Base-by-base conservation (phyloP, 2,113 vertebrate genomes). In the Mormyrus iriodes region DNA sequence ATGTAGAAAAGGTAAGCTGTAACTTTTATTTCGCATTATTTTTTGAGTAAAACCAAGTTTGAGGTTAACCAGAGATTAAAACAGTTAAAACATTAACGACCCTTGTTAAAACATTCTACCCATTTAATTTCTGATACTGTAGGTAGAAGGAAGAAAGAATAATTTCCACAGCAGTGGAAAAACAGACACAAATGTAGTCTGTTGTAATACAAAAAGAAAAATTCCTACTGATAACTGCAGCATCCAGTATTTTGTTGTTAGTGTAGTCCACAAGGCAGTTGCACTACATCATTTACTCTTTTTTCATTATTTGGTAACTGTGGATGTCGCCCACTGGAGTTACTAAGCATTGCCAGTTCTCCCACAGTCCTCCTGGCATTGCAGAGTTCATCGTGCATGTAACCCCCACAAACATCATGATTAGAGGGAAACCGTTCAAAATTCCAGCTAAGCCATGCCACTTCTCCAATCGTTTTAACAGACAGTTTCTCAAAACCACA, bases 1-100 rank as follows among this genome's bases (percentile, higher is more conserved):
- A 95, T 86, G 95, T 99, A 0, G 98, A 99, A 92, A 95, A 97
- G 97, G 96, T 90, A 61, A 44, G 31, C 46, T 12, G 61, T 21
- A 21, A 27, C 19, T 53, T 86, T 31, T 35, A 44, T 27, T 44
- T 83, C 31, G 2, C 2, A 15, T 53, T 27, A 31, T 53, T 79
- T 35, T 42, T 35, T 19, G 73, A 6, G 35, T 5, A 79, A 31
- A 61, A n/a, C 3, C 27, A 12, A 31, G 61, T 31, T 31, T 69
- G 61, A 31, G n/a, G 31, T 31, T 69, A n/a, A 4, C 9, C 7
- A 69, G 61, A 31, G 31, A 58, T 58, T 58, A 58, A 31, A 3
- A 10, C 13, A 69, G n/a, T 69, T 69, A 69, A 69, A 69, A n/a
- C 61, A 24, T 58, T 58, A 58, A 21, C 19, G 53, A 58, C 53